Evolutionary conservation across 2,888 invertebrate genomes (phyloP), one percentile per base, ranked within the genome.

Genomic region (Eristalinus sepulchralis): DNA sequence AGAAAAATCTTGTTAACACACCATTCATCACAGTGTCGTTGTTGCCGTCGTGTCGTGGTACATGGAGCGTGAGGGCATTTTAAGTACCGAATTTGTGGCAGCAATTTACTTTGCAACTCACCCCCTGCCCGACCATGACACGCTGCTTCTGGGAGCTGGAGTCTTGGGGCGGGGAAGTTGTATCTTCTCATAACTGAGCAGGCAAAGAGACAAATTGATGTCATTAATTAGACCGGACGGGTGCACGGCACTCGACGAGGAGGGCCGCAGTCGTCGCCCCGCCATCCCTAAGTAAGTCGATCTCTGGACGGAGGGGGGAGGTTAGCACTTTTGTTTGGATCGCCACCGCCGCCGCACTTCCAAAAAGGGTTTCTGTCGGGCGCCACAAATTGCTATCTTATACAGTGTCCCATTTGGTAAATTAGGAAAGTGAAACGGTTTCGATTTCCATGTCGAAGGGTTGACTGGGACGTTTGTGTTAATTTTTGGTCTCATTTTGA

Each of bases 1-100:
- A 91, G 90, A 90, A 91, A 91, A 92, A 92, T 92, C 92, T 91
- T 91, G 92, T 91, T 92, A 91, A 92, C 92, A 90, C 89, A 90
- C 91, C 91, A 92, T 92, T 92, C 91, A 92, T 92, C 92, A 92
- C 91, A 10, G 47, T 78, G 81, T 77, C 77, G 85, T 62, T 71
- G 71, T 59, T 2, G 77, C 59, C 36, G 64, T 63, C 68, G 39
- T 27, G 27, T 31, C 8, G 24, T 27, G 31, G 53, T 66, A 20
- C 47, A 85, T 88, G 87, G 78, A 89, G 88, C 89, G 89, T 89
- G 89, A 89, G 88, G 89, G 88, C 78, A 89, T 88, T 89, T 89
- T 88, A 88, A 88, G 87, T 83, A 83, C 85, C 88, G 53, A 88
- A 88, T 83, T 89, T 88, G 89, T 88, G 89, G 89, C 88, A 89